These are phyloP conservation scores for Paradisaea rubra DNA, from an alignment of 2,113 vertebrate species.

Conservation along the genomic window DNA sequence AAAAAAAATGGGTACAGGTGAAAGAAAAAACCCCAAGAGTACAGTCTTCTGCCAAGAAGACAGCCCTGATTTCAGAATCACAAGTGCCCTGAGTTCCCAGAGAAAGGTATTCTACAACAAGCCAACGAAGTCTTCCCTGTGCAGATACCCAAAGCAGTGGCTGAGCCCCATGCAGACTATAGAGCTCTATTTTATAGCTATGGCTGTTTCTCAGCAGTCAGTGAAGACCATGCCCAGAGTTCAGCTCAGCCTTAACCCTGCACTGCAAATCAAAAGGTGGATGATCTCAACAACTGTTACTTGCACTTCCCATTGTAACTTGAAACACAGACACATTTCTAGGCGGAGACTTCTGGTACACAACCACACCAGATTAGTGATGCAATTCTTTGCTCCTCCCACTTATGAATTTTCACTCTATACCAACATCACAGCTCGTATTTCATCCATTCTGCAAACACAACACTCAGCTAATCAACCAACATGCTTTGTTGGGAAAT, in stretches of 20 bases:
- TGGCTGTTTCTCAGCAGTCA: neutral
- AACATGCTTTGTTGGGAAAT: neutral
- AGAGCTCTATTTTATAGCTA: neutral
- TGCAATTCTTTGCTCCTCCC: neutral
- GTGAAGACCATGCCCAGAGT: neutral
- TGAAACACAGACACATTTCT: neutral
- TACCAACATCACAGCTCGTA: neutral
- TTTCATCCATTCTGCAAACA: neutral
- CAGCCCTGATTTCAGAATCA: neutral
- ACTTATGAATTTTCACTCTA: neutral
- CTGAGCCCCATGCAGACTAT: rapidly evolving
- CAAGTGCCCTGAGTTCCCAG: neutral
- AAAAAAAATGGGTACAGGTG: neutral
- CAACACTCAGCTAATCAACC: neutral
- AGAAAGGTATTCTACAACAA: neutral
- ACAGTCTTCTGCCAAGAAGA: neutral
- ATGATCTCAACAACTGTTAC: neutral
- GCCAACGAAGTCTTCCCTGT: neutral
- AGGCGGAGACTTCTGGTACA: neutral
- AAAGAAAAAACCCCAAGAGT: rapidly evolving
- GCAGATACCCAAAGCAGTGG: neutral
- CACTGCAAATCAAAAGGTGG: neutral
- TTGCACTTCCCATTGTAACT: neutral
- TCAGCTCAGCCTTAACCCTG: neutral
- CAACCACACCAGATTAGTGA: neutral